Base-by-base conservation (phyloP, 2,113 vertebrate species). In the Colistium nudipinnis region DNA sequence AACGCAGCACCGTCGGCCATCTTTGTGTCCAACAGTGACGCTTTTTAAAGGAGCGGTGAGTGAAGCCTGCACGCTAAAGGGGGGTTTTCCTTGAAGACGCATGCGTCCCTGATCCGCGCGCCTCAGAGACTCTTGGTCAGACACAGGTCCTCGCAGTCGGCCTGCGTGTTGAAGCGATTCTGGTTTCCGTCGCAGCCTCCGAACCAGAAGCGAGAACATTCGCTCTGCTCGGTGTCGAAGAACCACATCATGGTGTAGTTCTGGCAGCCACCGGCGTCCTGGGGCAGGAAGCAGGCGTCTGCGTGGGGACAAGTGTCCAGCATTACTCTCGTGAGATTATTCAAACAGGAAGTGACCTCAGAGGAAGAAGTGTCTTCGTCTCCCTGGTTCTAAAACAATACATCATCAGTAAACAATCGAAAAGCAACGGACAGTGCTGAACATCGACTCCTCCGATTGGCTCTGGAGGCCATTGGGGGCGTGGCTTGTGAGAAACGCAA, bases 121-220 rank as follows among this genome's bases (percentile, higher is more conserved):
- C 31, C 33, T 87, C 78, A 88, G 12, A 55, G 33, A 0, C 56
- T 76, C 57, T 27, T 38, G 1, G 1, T 70, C 66, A 90, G 7
- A 70, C 94, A 96, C 3, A 71, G 53, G 4, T 61, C 47, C 77
- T 90, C 82, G 51, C 95, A 96, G 12, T 93, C 82, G 22, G 91
- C 76, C 53, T 87, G 64, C 0, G 91, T 95, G 54, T 89, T 56
- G 72, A 97, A 97, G 59, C 85, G 85, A 79, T 95, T 97, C 22
- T 22, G 73, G 20, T 95, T 96, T 38, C 93, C 95, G 27, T 84
- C 91, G 51, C 94, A 96, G 87, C 94, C 89, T 0, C 96, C 89
- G 2, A 91, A 95, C 95, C 95, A 96, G 91, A 96, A 96, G 12
- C 62, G 88, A 7, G 38, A 22, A 35, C 95, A 96, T 1, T 74